phyloP scores from a whole-genome alignment of 2,888 invertebrate genomes.

The Acleris literana region DNA sequence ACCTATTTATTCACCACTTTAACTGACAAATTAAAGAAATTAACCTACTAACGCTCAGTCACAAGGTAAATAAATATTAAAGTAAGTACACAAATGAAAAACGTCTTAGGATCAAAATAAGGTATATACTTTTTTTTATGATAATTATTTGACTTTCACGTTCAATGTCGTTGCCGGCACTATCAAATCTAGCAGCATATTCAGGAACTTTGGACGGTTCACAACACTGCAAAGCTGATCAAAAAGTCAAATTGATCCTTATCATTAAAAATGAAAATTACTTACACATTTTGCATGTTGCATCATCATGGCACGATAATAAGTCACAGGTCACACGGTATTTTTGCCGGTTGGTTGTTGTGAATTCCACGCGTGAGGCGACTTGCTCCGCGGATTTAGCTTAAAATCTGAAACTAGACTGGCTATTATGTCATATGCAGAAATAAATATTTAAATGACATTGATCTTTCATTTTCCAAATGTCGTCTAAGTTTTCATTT shows the following conservation, averaged over 20 bases:
- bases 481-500: conserved; percentile 63
- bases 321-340: conserved; percentile 10
- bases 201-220: no score
- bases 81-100: no score
- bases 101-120: no score
- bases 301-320: conserved; percentile 46
- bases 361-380: conserved; percentile 47
- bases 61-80: no score
- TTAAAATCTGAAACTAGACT: conserved; percentile 74
- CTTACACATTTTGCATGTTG: conserved; percentile 57
- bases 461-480: conserved; percentile 61
- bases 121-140: no score
- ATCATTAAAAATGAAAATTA: conserved; percentile 39
- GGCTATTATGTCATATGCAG: conserved; percentile 60
- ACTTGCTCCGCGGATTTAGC: conserved; percentile 64
- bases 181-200: no score
- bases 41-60: no score
- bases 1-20: no score
- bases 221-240: no score
- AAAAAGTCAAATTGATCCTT: background rate
- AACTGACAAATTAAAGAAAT: no score
- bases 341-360: conserved; percentile 20
- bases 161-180: no score
- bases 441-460: conserved; percentile 58
- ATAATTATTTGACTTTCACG: no score